Evolutionary conservation across 2,888 invertebrate species (phyloP).

Genomic region (Rapana venosa): DNA sequence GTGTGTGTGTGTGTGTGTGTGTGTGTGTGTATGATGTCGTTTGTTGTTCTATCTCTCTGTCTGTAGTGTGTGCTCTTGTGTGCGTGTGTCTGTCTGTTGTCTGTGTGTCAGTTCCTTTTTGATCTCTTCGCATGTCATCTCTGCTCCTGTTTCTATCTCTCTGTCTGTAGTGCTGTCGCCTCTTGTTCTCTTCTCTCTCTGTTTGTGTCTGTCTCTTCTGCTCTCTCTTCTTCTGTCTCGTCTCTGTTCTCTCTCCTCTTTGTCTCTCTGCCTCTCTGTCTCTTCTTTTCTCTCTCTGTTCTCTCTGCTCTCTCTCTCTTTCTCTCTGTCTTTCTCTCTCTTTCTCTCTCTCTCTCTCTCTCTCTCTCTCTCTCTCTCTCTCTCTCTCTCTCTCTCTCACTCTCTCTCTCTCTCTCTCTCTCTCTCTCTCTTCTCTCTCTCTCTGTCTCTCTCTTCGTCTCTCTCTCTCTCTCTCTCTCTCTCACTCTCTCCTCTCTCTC

Average conservation of each 20-base stretch:
- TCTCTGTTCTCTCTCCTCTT: background rate
- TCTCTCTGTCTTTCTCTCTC: background rate
- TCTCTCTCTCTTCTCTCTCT: constrained; percentile 13
- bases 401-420: background rate
- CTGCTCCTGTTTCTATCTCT: background rate
- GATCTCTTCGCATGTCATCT: background rate
- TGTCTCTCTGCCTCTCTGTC: too few relatives aligned
- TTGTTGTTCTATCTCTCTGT: background rate
- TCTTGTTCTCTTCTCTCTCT: too few relatives aligned
- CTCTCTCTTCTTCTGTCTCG: background rate
- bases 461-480: background rate
- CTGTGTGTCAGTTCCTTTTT: background rate
- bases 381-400: constrained; percentile 11
- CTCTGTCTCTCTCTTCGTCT: background rate
- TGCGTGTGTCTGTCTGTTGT: background rate
- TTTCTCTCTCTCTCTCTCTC: background rate
- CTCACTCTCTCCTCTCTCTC: constrained; percentile 19
- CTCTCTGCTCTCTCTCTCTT: background rate
- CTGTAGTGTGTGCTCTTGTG: too few relatives aligned
- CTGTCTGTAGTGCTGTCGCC: too few relatives aligned
- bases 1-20: constrained; percentile 9
- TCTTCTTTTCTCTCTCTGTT: background rate
- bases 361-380: background rate
- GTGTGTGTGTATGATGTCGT: background rate
- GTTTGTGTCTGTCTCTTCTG: background rate